A percentile compares a stretch with the other conserved stretches of the same genome.
These are phyloP conservation scores for Micropoecilia bifurca DNA, from an alignment of 2,797 vertebrate species.

Conservation along the genomic window DNA sequence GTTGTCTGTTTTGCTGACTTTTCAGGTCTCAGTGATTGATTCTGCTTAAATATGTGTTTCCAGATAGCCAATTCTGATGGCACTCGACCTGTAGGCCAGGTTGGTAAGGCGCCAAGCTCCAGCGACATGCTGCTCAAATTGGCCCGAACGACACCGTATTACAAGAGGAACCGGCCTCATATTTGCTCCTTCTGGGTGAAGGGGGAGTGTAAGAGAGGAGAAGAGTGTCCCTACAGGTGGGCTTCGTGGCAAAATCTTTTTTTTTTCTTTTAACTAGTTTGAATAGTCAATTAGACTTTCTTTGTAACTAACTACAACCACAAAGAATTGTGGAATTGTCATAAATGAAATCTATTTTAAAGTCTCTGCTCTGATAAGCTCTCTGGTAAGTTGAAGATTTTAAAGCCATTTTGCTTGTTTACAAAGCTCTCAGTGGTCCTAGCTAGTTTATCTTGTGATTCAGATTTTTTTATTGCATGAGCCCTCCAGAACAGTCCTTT, in stretches of 20 bases:
- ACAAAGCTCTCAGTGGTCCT: background rate
- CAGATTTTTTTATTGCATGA: background rate
- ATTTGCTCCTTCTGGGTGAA: constrained; percentile 99
- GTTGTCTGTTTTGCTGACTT: background rate
- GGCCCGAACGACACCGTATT: constrained; percentile 96
- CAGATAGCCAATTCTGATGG: constrained; percentile 96
- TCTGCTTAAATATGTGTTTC: constrained; percentile 20
- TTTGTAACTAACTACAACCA: background rate
- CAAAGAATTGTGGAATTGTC: background rate
- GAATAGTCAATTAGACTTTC: background rate
- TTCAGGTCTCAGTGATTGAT: background rate
- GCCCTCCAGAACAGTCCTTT: background rate
- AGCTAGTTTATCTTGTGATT: background rate
- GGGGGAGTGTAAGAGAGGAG: constrained; percentile 98
- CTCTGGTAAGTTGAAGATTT: background rate
- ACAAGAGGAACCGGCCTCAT: constrained; percentile 97
- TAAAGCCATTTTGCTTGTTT: background rate
- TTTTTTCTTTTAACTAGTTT: background rate
- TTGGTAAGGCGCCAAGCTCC: constrained; percentile 93
- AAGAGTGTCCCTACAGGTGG: constrained; percentile 98
- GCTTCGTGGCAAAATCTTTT: background rate
- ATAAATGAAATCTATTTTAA: background rate
- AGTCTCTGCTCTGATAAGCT: background rate
- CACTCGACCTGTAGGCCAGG: constrained; percentile 89
- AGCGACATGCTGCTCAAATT: constrained; percentile 98